Evolutionary conservation across 2,888 invertebrate species (phyloP).

Genomic region (Anagyrus pseudococci): DNA sequence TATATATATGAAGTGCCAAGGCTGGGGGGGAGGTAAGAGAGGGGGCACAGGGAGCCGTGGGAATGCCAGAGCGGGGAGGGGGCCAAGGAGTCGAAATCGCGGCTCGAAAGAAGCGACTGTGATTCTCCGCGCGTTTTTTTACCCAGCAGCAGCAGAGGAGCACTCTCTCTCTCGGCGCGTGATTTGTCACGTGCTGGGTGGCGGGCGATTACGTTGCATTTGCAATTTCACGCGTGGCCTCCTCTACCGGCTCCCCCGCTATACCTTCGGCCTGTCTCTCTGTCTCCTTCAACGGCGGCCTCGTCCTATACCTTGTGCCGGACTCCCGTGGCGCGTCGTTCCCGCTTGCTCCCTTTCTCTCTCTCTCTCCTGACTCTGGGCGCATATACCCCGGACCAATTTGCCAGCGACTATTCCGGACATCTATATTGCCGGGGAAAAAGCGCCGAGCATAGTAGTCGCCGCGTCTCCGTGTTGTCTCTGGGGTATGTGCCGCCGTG

Average conservation of each 20-base stretch:
- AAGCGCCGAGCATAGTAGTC: too few species aligned
- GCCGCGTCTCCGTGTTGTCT: too few species aligned
- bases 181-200: constrained; percentile 61
- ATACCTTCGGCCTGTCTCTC: constrained; percentile 20
- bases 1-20: too few species aligned
- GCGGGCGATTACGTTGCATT: constrained; percentile 59
- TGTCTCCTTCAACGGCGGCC: constrained; percentile 12
- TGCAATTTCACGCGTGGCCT: constrained; percentile 58
- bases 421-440: constrained; percentile 28
- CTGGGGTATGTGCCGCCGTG: too few species aligned
- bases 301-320: too few species aligned
- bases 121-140: background rate
- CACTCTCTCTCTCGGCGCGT: constrained; percentile 39
- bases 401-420: constrained; percentile 21
- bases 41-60: constrained; percentile 33
- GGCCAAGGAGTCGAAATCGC: too few species aligned
- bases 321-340: too few species aligned
- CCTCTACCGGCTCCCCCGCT: constrained; percentile 22
- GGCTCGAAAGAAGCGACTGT: constrained; percentile 39
- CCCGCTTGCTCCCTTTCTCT: too few species aligned
- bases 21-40: too few species aligned
- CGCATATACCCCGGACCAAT: constrained; percentile 26
- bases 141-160: background rate
- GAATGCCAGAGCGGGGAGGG: constrained; percentile 23
- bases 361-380: too few species aligned